Conservation (phyloP, 1,140 invertebrate genomes). For the Papilio glaucus region DNA sequence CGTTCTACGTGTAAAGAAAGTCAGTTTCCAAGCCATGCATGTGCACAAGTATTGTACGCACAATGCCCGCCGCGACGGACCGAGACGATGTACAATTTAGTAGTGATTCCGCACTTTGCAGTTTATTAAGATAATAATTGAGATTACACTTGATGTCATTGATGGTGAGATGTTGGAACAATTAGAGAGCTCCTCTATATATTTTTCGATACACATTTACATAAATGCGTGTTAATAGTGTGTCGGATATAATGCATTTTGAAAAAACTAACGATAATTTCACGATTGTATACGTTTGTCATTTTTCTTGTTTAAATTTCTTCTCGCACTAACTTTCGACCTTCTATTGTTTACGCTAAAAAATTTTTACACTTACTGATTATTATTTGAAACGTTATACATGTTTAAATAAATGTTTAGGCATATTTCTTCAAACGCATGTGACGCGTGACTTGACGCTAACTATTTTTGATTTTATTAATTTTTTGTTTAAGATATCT, state of each 20-base stretch:
- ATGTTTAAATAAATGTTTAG: not conserved
- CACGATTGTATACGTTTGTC: not conserved
- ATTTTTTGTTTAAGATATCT: too few species aligned
- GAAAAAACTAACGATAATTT: not conserved
- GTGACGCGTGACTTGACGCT: not conserved
- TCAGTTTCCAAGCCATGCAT: conserved; percentile 74
- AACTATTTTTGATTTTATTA: too few species aligned
- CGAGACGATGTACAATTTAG: conserved; percentile 46
- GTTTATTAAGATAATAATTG: conserved; percentile 27
- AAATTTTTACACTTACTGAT: not conserved
- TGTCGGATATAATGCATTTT: not conserved
- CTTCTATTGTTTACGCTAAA: not conserved
- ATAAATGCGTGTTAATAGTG: conserved; percentile 1
- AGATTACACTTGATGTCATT: conserved; percentile 14
- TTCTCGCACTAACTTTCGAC: not conserved
- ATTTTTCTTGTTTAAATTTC: not conserved
- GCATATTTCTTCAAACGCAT: not conserved
- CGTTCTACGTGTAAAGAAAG: conserved; percentile 76
- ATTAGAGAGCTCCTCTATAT: conserved; percentile 16
- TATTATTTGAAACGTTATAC: not conserved
- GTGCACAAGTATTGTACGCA: conserved; percentile 61
- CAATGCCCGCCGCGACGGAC: conserved; percentile 58
- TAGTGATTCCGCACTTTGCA: conserved; percentile 30
- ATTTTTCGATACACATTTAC: not conserved
- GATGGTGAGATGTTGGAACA: not conserved